Base-by-base conservation (phyloP, 2,888 invertebrate genomes). In the Ypsolopha sequella region DNA sequence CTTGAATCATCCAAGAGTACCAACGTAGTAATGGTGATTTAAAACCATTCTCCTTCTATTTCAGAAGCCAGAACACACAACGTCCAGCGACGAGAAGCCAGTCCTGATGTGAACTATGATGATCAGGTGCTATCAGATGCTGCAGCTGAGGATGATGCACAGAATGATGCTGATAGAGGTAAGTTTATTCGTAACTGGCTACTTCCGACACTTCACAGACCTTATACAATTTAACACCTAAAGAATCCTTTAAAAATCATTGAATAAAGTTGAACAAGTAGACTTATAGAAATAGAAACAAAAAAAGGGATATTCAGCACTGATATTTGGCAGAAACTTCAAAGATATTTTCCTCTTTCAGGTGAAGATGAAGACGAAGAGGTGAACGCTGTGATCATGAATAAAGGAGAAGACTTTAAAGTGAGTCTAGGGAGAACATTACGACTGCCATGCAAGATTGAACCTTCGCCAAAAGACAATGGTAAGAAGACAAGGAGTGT, bases 111-210 rank as follows among this genome's bases (percentile, higher is more conserved):
- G 0, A 57, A 61, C 47, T 66, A 67, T 47, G 66, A 65, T n/a
- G 70, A 70, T 24, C 63, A 63, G 6, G 54, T 68, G 0, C 62
- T 70, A 2, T 65, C 66, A 4, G 79, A 80, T 35, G 79, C 70
- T 14, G 72, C 70, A 0, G 63, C 58, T 2, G 80, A 82, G 6
- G 73, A 76, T 34, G 80, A 78, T 6, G 54, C 74, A 0, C 71
- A 78, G 53, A 80, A 77, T 45, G 79, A 80, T 35, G 71, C 65
- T 24, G 79, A 65, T 54, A 58, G 59, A 62, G 66, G 74, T 71
- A 62, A 51, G 39, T 14, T 36, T 7, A 24, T 45, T 24, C 7
- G 43, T 38, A n/a, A n/a, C n/a, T n/a, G n/a, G n/a, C n/a, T n/a
- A n/a, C n/a, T n/a, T n/a, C n/a, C n/a, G n/a, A n/a, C n/a, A n/a